phyloP scores from a whole-genome alignment of 2,888 invertebrate species.

The Rotaria socialis region DNA sequence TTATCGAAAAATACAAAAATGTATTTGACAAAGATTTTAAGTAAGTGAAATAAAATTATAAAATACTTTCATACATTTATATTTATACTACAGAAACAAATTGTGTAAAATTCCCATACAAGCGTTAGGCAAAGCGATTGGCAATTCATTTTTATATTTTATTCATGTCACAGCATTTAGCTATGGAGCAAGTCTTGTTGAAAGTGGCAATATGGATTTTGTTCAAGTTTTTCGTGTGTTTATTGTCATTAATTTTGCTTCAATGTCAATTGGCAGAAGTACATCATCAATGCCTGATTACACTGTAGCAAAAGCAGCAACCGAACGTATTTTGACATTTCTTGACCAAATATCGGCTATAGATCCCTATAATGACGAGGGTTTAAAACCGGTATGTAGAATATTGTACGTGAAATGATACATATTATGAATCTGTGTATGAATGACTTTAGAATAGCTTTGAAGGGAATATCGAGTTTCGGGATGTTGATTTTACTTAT shows the following conservation, averaged over 20 bases:
- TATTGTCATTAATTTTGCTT: background rate
- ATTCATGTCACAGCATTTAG: conserved; percentile 61
- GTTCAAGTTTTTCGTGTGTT: background rate
- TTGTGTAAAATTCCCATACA: conserved; percentile 53
- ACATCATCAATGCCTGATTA: conserved; percentile 47
- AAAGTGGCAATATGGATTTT: conserved; percentile 50
- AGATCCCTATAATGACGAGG: conserved; percentile 48
- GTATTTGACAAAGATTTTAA: background rate
- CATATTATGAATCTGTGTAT: too few species aligned
- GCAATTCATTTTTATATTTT: background rate
- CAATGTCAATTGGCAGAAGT: background rate
- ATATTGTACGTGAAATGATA: too few species aligned
- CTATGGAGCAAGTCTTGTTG: conserved; percentile 60
- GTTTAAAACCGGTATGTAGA: background rate
- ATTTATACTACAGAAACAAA: background rate
- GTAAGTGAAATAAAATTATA: background rate
- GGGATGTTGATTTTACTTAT: conserved; percentile 57
- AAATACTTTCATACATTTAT: background rate
- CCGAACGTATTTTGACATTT: conserved; percentile 53
- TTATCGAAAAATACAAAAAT: background rate
- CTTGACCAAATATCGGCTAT: conserved; percentile 53
- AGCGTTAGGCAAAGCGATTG: conserved; percentile 53
- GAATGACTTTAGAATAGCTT: background rate
- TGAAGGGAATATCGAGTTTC: conserved; percentile 48
- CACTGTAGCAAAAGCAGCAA: conserved; percentile 54